Percentiles rank a stretch among this genome's conserved stretches.
phyloP scores from a whole-genome alignment of 2,888 invertebrate species.

The Aethes cnicana region DNA sequence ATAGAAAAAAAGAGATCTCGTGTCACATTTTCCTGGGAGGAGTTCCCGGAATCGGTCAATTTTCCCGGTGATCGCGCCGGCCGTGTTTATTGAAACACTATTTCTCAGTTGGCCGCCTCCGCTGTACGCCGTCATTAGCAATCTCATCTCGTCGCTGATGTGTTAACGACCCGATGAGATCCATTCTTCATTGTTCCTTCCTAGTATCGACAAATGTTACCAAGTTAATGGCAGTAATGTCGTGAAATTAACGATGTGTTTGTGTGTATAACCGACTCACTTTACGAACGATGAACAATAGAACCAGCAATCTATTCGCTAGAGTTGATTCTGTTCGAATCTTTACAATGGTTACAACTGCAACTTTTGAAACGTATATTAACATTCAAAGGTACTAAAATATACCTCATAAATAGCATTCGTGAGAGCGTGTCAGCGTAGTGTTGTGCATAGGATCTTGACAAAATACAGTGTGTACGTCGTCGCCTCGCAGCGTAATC shows the following conservation, averaged over 20 bases:
- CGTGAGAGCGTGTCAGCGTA: slow-evolving; percentile 28
- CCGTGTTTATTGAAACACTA: slow-evolving; percentile 79
- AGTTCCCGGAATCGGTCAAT: slow-evolving; percentile 79
- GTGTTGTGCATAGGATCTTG: slow-evolving; percentile 43
- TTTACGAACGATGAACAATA: no score
- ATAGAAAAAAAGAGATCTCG: slow-evolving; percentile 75
- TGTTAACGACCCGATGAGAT: slow-evolving; percentile 38
- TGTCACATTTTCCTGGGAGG: slow-evolving; percentile 72
- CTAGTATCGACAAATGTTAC: slow-evolving; percentile 3
- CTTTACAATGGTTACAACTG: no score
- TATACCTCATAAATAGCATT: neutral
- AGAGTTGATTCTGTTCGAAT: no score
- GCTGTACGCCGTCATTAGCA: slow-evolving; percentile 54
- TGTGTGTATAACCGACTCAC: no score
- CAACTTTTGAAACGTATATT: no score
- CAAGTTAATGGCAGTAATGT: neutral
- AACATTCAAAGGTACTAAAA: no score
- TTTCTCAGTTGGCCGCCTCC: slow-evolving; percentile 70
- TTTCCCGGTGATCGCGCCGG: slow-evolving; percentile 74
- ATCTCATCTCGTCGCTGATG: slow-evolving; percentile 39
- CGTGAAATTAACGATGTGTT: neutral
- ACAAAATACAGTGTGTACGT: slow-evolving; percentile 47
- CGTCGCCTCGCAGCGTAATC: slow-evolving; percentile 48
- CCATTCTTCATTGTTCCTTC: slow-evolving; percentile 26
- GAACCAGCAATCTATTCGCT: no score